These are phyloP conservation scores for Colossoma macropomum DNA, from an alignment of 2,113 vertebrate genomes.

Conservation along the genomic window DNA sequence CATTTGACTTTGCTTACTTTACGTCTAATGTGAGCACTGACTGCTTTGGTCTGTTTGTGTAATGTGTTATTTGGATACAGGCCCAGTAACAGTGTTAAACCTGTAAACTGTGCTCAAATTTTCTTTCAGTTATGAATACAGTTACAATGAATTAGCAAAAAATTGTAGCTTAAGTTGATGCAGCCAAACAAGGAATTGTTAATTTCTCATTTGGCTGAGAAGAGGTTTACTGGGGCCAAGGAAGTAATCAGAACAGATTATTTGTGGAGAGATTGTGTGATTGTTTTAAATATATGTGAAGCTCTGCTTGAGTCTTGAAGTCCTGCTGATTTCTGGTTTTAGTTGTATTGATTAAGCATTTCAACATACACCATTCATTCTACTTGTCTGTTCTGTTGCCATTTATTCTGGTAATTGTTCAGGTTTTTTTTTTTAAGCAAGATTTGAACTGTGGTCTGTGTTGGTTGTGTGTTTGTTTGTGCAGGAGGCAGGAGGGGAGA, in stretches of 20 bases:
- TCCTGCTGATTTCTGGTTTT: not conserved
- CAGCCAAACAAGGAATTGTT: not conserved
- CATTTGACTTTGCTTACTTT: not conserved
- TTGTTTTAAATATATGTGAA: not conserved
- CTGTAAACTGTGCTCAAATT: constrained; percentile 27
- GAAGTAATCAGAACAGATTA: constrained; percentile 2
- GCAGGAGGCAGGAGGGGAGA: constrained; percentile 86
- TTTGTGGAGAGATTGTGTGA: not conserved
- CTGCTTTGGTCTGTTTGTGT: not conserved
- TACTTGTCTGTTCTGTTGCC: not conserved
- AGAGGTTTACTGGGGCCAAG: not conserved
- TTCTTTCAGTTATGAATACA: not conserved
- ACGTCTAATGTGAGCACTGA: not conserved
- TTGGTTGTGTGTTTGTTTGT: constrained; percentile 44
- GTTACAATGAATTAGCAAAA: constrained; percentile 2
- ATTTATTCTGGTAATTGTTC: not conserved
- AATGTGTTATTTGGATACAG: constrained; percentile 8
- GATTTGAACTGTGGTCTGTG: not conserved
- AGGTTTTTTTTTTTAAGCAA: not conserved
- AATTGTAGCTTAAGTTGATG: not conserved
- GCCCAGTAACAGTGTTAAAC: not conserved
- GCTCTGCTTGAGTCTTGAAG: not conserved
- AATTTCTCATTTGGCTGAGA: not conserved
- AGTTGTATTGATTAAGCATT: too few relatives aligned
- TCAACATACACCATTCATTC: not conserved